Evolutionary conservation across 1,140 invertebrate genomes (phyloP).

Genomic region (Pseudomyrmex cubaensis): DNA sequence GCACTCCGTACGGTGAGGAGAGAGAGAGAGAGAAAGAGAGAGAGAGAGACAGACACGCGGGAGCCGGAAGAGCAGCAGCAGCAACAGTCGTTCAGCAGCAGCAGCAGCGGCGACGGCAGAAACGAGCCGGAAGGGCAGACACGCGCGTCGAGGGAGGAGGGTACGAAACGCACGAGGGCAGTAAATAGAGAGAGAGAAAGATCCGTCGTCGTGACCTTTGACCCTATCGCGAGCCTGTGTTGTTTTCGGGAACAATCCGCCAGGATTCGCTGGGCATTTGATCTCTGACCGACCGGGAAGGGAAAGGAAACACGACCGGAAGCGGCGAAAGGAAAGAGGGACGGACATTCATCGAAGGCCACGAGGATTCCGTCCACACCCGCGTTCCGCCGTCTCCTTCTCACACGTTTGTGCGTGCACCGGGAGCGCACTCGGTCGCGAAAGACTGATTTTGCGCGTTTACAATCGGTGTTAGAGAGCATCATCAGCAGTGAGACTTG

Average conservation of each 20-base stretch:
- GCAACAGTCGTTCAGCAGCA: background rate
- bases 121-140: background rate
- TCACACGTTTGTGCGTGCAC: background rate
- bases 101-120: background rate
- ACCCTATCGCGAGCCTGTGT: slow-evolving; percentile 17
- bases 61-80: slow-evolving; percentile 28
- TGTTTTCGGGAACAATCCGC: background rate
- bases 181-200: slow-evolving; percentile 29
- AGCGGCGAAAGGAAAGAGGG: background rate
- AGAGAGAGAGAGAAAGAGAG: background rate
- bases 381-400: slow-evolving; percentile 9
- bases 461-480: too few species aligned
- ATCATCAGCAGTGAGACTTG: too few species aligned
- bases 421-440: slow-evolving; percentile 4
- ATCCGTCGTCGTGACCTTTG: slow-evolving; percentile 47
- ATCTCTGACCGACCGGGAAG: background rate
- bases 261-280: slow-evolving; percentile 18
- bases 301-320: background rate
- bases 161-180: slow-evolving; percentile 9
- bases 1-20: background rate
- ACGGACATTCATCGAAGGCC: background rate
- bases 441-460: slow-evolving; percentile 21
- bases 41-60: slow-evolving; percentile 18
- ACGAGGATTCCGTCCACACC: slow-evolving; percentile 26
- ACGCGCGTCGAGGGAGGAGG: background rate